These are phyloP conservation scores for Thamnaconus septentrionalis DNA, from an alignment of 2,113 vertebrate species.

Conservation along the genomic window DNA sequence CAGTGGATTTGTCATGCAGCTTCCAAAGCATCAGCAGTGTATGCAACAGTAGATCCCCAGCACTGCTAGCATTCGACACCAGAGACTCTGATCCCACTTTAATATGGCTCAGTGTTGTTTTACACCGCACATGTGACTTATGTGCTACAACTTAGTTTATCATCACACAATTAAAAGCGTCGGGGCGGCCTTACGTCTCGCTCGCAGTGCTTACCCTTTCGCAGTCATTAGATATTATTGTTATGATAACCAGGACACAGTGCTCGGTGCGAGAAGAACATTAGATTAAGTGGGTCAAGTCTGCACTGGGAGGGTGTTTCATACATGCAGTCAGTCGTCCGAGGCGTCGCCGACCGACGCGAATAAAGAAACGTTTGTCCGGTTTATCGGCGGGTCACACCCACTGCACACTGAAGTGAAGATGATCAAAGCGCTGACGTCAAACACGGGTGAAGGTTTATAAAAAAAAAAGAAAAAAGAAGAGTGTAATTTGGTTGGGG, in stretches of 20 bases:
- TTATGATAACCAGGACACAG: slow-evolving; percentile 65
- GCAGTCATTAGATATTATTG: slow-evolving; percentile 57
- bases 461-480: slow-evolving; percentile 36
- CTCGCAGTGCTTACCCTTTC: slow-evolving; percentile 38
- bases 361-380: slow-evolving; percentile 58
- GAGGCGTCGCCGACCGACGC: slow-evolving; percentile 32
- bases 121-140: slow-evolving; percentile 51
- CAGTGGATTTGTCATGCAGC: slow-evolving; percentile 25
- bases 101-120: slow-evolving; percentile 61
- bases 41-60: background rate
- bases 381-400: slow-evolving; percentile 28
- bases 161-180: slow-evolving; percentile 59
- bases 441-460: slow-evolving; percentile 21
- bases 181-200: slow-evolving; percentile 37
- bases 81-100: slow-evolving; percentile 61
- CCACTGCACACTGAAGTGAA: slow-evolving; percentile 31
- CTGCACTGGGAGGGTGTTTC: slow-evolving; percentile 41
- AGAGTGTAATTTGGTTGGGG: slow-evolving; percentile 14
- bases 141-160: slow-evolving; percentile 46
- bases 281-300: slow-evolving; percentile 76
- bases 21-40: background rate
- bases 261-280: slow-evolving; percentile 46
- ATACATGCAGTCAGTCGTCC: slow-evolving; percentile 19
- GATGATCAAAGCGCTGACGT: slow-evolving; percentile 27
- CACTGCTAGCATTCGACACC: slow-evolving; percentile 38